phyloP scores from a whole-genome alignment of 2,113 vertebrate genomes.

The Seriola quinqueradiata region DNA sequence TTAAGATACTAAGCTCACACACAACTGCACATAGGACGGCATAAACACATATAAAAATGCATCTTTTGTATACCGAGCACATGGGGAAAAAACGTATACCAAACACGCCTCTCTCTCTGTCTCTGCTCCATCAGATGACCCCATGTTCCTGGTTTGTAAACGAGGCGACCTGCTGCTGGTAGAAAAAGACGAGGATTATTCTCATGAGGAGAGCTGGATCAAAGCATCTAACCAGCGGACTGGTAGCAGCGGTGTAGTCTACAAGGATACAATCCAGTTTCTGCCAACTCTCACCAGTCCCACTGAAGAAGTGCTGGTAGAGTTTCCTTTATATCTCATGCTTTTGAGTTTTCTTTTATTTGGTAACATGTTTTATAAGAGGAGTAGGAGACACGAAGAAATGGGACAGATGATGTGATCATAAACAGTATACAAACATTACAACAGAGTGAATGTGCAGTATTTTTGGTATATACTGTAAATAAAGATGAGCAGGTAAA shows the following conservation, averaged over 20 bases:
- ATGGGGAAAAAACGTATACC: neutral
- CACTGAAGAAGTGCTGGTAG: slow-evolving; percentile 88
- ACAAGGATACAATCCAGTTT: slow-evolving; percentile 80
- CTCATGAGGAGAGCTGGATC: slow-evolving; percentile 79
- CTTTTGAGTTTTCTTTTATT: neutral
- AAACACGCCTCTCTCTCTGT: neutral
- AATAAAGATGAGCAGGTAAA: neutral
- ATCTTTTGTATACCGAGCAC: neutral
- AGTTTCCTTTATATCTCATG: neutral
- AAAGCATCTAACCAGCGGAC: slow-evolving; percentile 88
- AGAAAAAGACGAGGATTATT: slow-evolving; percentile 73
- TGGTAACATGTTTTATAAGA: neutral
- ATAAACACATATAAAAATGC: neutral
- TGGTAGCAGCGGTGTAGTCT: slow-evolving; percentile 83
- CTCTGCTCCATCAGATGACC: slow-evolving; percentile 82
- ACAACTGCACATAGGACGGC: neutral
- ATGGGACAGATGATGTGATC: neutral
- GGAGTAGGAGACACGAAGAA: neutral
- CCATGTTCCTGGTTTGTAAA: slow-evolving; percentile 84
- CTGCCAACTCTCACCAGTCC: slow-evolving; percentile 89
- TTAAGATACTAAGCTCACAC: neutral
- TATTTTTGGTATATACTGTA: no score
- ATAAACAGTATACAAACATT: no score
- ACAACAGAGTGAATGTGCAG: neutral
- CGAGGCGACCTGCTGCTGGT: slow-evolving; percentile 91